Evolutionary conservation across 2,113 vertebrate species (phyloP).

Genomic region (Sinosuthora webbiana): DNA sequence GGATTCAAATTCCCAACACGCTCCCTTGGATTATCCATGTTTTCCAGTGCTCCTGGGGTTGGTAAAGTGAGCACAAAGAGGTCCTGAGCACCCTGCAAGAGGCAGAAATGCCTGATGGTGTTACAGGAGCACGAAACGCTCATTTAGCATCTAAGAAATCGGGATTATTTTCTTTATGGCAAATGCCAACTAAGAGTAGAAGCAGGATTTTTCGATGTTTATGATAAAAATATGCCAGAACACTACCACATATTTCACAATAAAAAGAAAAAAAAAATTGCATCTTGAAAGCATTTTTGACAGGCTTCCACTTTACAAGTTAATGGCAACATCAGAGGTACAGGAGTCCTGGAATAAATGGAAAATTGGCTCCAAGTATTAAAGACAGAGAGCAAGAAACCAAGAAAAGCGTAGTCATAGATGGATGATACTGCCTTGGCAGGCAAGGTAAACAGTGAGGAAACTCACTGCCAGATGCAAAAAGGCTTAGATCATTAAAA

Average conservation of each 20-base stretch:
- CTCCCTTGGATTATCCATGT: rapidly evolving
- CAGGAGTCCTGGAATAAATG: slow-evolving; percentile 55
- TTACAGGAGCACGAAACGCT: background rate
- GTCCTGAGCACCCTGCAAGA: background rate
- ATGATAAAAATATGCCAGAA: slow-evolving; percentile 38
- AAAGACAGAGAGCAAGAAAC: slow-evolving; percentile 59
- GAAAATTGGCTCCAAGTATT: slow-evolving; percentile 66
- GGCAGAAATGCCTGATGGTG: background rate
- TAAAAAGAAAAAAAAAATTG: background rate
- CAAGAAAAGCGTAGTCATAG: slow-evolving; percentile 65
- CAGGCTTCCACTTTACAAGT: slow-evolving; percentile 62
- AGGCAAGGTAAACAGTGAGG: slow-evolving; percentile 62
- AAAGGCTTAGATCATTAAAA: slow-evolving; percentile 67
- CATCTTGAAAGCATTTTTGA: slow-evolving; percentile 69
- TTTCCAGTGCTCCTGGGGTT: background rate
- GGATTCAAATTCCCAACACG: background rate
- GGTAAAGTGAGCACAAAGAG: background rate
- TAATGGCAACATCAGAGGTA: slow-evolving; percentile 61
- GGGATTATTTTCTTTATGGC: background rate
- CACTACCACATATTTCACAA: background rate
- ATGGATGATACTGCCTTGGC: slow-evolving; percentile 59
- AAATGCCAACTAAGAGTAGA: background rate
- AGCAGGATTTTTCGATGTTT: background rate
- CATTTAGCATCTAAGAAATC: background rate
- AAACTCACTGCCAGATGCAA: slow-evolving; percentile 57